These are phyloP conservation scores for Acrossocheilus fasciatus DNA, from an alignment of 2,797 vertebrate species.

Conservation along the genomic window DNA sequence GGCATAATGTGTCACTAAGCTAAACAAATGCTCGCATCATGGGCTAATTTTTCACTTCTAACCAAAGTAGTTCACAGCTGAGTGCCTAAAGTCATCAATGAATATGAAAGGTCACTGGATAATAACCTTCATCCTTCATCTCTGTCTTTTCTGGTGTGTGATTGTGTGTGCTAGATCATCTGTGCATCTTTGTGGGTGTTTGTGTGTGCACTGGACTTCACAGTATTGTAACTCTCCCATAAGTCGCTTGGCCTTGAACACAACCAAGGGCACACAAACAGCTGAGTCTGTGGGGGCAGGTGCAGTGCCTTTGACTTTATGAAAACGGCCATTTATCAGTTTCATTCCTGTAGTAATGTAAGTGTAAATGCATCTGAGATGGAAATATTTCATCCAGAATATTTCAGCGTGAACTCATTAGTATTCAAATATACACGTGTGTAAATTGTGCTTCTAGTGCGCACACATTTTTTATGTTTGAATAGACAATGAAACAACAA, in stretches of 20 bases:
- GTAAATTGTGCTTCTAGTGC: not conserved
- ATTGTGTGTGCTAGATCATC: not conserved
- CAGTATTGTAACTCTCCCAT: not conserved
- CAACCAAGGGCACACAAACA: slow-evolving; percentile 4
- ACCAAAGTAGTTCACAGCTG: slow-evolving; percentile 26
- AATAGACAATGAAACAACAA: not conserved
- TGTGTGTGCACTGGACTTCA: not conserved
- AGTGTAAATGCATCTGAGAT: not conserved
- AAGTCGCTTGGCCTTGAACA: slow-evolving; percentile 8
- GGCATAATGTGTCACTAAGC: slow-evolving; percentile 2
- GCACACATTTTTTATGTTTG: not conserved
- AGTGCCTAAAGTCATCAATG: slow-evolving; percentile 24
- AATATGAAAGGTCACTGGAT: slow-evolving; percentile 30
- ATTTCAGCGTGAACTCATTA: not conserved
- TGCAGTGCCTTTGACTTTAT: slow-evolving; percentile 11
- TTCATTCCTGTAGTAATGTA: not conserved
- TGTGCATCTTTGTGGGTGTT: not conserved
- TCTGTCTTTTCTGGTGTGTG: not conserved
- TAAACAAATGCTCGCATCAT: slow-evolving; percentile 8
- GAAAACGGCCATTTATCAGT: not conserved
- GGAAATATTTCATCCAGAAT: not conserved
- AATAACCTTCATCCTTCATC: slow-evolving; percentile 26
- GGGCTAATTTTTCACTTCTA: slow-evolving; percentile 17
- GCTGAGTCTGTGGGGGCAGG: not conserved
- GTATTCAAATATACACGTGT: not conserved